A percentile compares a stretch with the other conserved stretches of the same genome.
Evolutionary conservation across 2,113 vertebrate species (phyloP).

Genomic region (Cromileptes altivelis): DNA sequence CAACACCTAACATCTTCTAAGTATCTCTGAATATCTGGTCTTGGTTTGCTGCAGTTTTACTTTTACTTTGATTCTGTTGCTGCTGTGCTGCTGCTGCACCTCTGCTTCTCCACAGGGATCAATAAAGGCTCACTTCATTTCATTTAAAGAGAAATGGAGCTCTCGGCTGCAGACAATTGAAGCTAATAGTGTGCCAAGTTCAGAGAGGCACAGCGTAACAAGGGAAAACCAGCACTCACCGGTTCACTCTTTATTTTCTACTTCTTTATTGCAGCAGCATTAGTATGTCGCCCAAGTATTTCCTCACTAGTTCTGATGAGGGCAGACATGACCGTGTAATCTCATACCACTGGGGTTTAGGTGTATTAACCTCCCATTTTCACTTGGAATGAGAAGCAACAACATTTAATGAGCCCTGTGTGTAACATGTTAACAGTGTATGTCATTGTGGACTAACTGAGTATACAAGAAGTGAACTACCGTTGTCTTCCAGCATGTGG

Average conservation of each 20-base stretch:
- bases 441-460: neutral
- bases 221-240: neutral
- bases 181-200: conserved; percentile 12
- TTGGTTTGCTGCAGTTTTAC: neutral
- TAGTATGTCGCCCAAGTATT: neutral
- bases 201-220: neutral
- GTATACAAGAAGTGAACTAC: conserved; percentile 73
- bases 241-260: conserved; percentile 1
- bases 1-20: accelerated
- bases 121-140: conserved; percentile 31
- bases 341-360: neutral
- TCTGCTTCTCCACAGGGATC: conserved; percentile 24
- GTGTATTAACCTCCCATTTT: conserved; percentile 6
- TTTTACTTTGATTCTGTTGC: neutral
- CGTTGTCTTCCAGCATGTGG: conserved; percentile 90
- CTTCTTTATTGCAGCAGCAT: neutral
- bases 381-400: neutral
- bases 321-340: neutral
- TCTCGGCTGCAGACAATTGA: conserved; percentile 10
- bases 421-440: neutral
- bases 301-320: neutral
- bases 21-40: neutral
- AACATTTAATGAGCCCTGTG: neutral
- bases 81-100: neutral
- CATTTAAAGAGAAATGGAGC: conserved; percentile 33